Percentiles rank a stretch among this genome's conserved stretches.
Conservation (phyloP, 2,888 invertebrate species). For the Habroteleia sp. region DNA sequence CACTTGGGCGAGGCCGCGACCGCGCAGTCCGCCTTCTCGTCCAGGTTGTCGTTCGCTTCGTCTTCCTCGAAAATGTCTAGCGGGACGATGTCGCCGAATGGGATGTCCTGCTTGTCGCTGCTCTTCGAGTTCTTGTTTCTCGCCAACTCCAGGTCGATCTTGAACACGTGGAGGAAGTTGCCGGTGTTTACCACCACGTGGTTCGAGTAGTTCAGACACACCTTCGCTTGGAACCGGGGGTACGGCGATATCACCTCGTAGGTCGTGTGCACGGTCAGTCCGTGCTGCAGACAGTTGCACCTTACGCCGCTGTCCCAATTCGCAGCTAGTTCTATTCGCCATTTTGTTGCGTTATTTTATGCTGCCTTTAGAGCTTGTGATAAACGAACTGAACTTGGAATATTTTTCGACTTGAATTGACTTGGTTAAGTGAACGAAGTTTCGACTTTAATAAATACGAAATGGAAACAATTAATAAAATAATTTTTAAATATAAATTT, state of each 20-base stretch:
- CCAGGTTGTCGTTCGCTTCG: conserved; percentile 72
- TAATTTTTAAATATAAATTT: too few species aligned
- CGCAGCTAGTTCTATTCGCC: conserved; percentile 82
- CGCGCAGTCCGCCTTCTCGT: conserved; percentile 71
- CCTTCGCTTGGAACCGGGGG: conserved; percentile 87
- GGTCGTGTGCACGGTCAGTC: conserved; percentile 94
- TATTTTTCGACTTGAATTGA: too few species aligned
- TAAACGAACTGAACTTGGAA: too few species aligned
- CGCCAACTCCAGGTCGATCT: conserved; percentile 83
- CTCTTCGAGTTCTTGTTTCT: conserved; percentile 72
- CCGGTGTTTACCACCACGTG: conserved; percentile 92
- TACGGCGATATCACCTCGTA: conserved; percentile 94
- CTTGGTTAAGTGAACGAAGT: too few species aligned
- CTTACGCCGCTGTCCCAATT: conserved; percentile 84
- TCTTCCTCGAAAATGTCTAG: conserved; percentile 76
- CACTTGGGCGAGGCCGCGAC: conserved; percentile 73
- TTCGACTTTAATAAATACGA: too few species aligned
- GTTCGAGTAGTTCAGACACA: conserved; percentile 87
- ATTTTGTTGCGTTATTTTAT: too few species aligned
- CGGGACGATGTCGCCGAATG: conserved; percentile 72
- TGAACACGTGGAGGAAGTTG: conserved; percentile 90
- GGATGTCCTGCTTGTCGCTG: conserved; percentile 77
- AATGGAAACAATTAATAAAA: too few species aligned
- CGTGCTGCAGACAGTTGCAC: conserved; percentile 91
- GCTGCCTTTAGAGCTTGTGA: too few species aligned